Base-by-base conservation (phyloP, 2,797 vertebrate genomes). In the Diglossa cyanea region DNA sequence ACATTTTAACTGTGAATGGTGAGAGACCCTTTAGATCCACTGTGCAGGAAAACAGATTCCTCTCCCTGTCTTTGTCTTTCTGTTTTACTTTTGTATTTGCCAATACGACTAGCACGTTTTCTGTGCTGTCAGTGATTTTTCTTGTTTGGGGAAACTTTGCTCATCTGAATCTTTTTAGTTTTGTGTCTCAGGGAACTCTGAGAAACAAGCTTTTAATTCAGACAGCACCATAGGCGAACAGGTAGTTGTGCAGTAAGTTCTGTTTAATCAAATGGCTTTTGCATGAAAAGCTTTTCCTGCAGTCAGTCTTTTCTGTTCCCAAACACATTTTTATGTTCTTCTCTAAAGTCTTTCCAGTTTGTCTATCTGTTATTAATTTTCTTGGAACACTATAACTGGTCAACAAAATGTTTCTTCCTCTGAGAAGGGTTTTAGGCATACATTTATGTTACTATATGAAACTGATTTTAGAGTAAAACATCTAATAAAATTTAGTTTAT, bases 341-440 rank as follows among this genome's bases (percentile, higher is more conserved):
- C 93, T 95, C 88, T 93, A 77, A 95, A 92, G 61, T 86, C 90
- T 65, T 92, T 96, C 86, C 81, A 92, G 61, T 92, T 83, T 91
- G 72, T 28, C 44, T 92, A 60, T 97, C 90, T 95, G 92, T 77
- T 95, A 91, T 62, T 96, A 50, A 93, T 95, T 95, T 96, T 93
- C 86, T 83, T 91, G 66, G 47, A 89, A 78, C 10, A 68, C 42
- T 51, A 17, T 48, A 77, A 80, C 28, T 87, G 26, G 65, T 82
- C 48, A 93, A 91, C 33, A 93, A 68, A 94, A 89, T 61, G 23
- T 74, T 93, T 82, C 57, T 92, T 90, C 45, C 54, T 92, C 37
- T 82, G 74, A 91, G 74, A 65, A 85, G n/a, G 20, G 16, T 79
- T 92, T 94, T 92, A 93, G 55, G 74, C 74, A 62, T 90, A 75